Evolutionary conservation across 1,140 invertebrate species (phyloP).

Genomic region (Orchestia grillus): DNA sequence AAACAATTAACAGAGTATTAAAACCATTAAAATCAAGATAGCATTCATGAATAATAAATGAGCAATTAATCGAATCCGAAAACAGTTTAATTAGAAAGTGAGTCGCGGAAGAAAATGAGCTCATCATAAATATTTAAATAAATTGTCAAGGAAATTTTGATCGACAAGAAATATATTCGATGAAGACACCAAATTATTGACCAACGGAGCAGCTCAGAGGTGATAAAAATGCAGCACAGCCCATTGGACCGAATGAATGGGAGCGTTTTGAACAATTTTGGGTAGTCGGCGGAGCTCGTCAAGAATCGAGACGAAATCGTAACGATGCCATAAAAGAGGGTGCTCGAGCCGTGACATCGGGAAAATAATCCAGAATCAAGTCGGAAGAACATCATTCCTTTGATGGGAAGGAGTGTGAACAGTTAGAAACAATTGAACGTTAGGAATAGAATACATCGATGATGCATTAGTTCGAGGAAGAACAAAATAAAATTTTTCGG

Average conservation of each 20-base stretch:
- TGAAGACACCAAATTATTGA: neutral
- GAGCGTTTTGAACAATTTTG: neutral
- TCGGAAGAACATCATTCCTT: no score
- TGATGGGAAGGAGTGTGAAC: neutral
- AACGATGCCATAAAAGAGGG: neutral
- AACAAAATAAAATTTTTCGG: neutral
- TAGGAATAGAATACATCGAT: neutral
- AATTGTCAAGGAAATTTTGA: neutral
- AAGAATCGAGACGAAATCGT: neutral
- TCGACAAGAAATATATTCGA: neutral
- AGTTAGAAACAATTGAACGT: neutral
- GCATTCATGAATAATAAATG: neutral
- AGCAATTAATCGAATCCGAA: neutral
- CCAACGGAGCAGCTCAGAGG: neutral
- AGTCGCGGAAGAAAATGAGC: neutral
- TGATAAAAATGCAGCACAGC: neutral
- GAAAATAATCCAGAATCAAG: no score
- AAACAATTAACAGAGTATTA: neutral
- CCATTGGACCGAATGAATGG: neutral
- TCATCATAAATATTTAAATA: neutral
- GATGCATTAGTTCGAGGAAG: neutral
- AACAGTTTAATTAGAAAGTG: neutral
- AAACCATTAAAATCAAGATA: neutral
- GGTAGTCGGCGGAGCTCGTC: no score
- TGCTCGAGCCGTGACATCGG: neutral